A percentile compares a stretch with the other conserved stretches of the same genome.
Conservation (phyloP, 2,888 invertebrate genomes). For the Gonocerus acuteangulatus region DNA sequence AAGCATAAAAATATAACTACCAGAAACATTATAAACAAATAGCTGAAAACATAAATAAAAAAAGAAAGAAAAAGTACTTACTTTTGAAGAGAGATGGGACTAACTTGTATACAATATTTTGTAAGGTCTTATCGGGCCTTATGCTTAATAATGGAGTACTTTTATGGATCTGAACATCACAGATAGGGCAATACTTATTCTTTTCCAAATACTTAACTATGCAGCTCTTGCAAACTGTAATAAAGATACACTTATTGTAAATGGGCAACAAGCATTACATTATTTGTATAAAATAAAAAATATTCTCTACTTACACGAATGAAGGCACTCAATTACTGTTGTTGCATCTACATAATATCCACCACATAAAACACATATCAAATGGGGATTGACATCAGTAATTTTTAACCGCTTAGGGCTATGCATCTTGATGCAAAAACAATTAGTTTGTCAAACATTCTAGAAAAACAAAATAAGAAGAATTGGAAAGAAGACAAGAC, state of each 20-base stretch:
- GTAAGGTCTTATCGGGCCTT: conserved; percentile 75
- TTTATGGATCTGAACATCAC: conserved; percentile 89
- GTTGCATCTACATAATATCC: conserved; percentile 95
- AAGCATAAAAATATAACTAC: too few species aligned
- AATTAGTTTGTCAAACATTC: conserved; percentile 12
- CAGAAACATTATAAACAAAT: too few species aligned
- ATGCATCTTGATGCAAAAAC: conserved; percentile 30
- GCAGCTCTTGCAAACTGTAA: conserved; percentile 84
- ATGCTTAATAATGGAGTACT: conserved; percentile 81
- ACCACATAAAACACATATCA: conserved; percentile 82
- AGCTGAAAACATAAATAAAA: too few species aligned
- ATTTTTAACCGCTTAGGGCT: conserved; percentile 43
- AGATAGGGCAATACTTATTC: conserved; percentile 84
- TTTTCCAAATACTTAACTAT: conserved; percentile 81
- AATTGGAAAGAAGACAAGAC: too few species aligned
- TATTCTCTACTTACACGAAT: conserved; percentile 72
- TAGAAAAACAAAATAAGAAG: background rate
- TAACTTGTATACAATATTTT: conserved; percentile 91
- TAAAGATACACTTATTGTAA: conserved; percentile 3
- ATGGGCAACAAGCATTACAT: background rate
- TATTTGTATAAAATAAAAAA: background rate
- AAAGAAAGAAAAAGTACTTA: conserved; percentile 29
- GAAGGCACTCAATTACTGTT: conserved; percentile 91
- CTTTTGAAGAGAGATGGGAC: conserved; percentile 84
- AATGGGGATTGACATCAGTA: conserved; percentile 77